A percentile compares a stretch with the other conserved stretches of the same genome.
Conservation (phyloP, 2,888 invertebrate genomes). For the Drosophila hamatofila region DNA sequence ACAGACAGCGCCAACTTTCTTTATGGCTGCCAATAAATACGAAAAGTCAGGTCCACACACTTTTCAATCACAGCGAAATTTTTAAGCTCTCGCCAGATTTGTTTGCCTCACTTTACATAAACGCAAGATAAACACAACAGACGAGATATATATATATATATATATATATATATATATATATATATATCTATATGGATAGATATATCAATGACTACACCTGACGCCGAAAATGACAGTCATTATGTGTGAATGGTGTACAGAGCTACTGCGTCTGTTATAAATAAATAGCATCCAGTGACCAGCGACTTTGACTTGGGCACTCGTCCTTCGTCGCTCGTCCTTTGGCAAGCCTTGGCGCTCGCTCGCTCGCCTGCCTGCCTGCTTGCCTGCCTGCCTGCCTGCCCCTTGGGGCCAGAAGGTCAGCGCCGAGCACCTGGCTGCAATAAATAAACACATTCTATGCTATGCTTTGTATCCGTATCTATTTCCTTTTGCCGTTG, state of each 20-base stretch:
- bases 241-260: conserved; percentile 62
- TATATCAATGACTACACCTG: conserved; percentile 80
- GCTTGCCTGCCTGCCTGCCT: conserved; percentile 6
- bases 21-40: conserved; percentile 77
- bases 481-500: conserved; percentile 24
- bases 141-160: conserved; percentile 37
- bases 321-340: not conserved
- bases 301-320: conserved; percentile 22
- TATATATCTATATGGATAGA: conserved; percentile 12
- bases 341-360: conserved; percentile 18
- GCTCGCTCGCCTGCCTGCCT: not conserved
- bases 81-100: conserved; percentile 55
- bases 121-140: conserved; percentile 5
- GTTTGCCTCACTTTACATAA: conserved; percentile 41
- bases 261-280: conserved; percentile 38
- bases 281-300: conserved; percentile 58
- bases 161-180: not conserved
- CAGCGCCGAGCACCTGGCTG: conserved; percentile 71
- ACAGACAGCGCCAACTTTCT: conserved; percentile 67
- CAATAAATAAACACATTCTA: conserved; percentile 73
- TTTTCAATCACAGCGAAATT: conserved; percentile 69
- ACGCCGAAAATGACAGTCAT: conserved; percentile 75
- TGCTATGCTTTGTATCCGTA: conserved; percentile 44
- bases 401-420: conserved; percentile 60
- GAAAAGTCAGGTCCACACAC: conserved; percentile 71